Conservation (phyloP, 1,140 invertebrate genomes). For the Bombus waltoni region DNA sequence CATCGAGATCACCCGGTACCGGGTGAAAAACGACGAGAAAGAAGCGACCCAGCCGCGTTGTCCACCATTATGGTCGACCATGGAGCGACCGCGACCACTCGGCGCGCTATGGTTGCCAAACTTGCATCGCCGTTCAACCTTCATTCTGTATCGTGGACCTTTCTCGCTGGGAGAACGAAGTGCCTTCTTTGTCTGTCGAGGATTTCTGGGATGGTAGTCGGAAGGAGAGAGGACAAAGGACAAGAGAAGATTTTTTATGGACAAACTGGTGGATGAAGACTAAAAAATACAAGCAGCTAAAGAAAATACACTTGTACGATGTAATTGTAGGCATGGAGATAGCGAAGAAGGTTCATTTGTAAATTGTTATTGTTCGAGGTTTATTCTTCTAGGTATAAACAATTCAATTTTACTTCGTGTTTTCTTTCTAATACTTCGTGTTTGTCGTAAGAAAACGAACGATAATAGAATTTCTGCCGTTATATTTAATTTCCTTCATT, state of each 20-base stretch:
- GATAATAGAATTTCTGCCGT: too few relatives aligned
- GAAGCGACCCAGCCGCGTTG: background rate
- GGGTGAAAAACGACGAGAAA: slow-evolving; percentile 33
- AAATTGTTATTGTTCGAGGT: background rate
- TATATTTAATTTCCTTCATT: too few relatives aligned
- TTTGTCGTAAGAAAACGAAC: too few relatives aligned
- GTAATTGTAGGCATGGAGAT: background rate
- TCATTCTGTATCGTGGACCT: slow-evolving; percentile 6
- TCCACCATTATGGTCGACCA: background rate
- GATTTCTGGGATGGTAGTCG: background rate
- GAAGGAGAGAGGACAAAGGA: background rate
- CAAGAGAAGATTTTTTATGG: background rate
- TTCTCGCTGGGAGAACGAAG: background rate
- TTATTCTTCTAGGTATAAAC: too few relatives aligned
- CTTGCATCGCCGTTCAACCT: background rate
- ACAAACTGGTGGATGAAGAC: background rate
- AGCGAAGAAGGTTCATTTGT: background rate
- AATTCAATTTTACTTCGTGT: too few relatives aligned
- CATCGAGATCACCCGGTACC: slow-evolving; percentile 26
- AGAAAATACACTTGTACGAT: background rate
- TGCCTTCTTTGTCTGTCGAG: slow-evolving; percentile 11
- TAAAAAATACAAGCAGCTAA: background rate
- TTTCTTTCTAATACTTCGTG: too few relatives aligned
- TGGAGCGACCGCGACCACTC: background rate
- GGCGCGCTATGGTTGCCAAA: background rate